A percentile compares a stretch with the other conserved stretches of the same genome.
Evolutionary conservation across 2,797 vertebrate genomes (phyloP).

Genomic region (Hippocampus kuda): DNA sequence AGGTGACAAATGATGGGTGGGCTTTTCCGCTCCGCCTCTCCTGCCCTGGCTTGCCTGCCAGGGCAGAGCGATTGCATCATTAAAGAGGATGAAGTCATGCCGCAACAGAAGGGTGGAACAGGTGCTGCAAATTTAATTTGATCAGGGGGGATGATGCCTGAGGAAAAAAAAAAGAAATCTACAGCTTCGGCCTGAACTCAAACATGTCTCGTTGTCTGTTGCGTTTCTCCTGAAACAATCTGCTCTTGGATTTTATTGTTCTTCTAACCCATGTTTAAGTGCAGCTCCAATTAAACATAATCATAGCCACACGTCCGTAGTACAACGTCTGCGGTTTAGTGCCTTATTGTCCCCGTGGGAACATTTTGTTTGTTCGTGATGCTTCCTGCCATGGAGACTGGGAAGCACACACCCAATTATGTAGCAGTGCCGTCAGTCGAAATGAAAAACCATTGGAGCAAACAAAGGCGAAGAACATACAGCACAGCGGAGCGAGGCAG

Average conservation of each 20-base stretch:
- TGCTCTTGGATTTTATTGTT: constrained; percentile 5
- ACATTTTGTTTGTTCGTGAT: constrained; percentile 14
- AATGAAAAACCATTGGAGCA: constrained; percentile 24
- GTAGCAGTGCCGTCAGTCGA: constrained; percentile 10
- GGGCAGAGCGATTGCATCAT: constrained; percentile 65
- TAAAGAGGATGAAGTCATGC: constrained; percentile 69
- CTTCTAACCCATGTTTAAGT: constrained; percentile 5
- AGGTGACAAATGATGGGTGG: constrained; percentile 60
- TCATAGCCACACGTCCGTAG: constrained; percentile 19
- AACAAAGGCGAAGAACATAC: constrained; percentile 25
- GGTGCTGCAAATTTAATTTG: constrained; percentile 68
- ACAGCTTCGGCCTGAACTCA: constrained; percentile 23
- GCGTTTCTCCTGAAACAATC: constrained; percentile 20
- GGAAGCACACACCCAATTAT: constrained; percentile 6
- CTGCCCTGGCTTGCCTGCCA: constrained; percentile 50
- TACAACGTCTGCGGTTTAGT: constrained; percentile 9
- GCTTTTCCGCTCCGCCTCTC: constrained; percentile 34
- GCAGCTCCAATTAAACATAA: constrained; percentile 22
- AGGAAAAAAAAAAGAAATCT: constrained; percentile 43
- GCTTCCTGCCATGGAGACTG: constrained; percentile 18
- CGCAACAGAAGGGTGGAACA: constrained; percentile 63
- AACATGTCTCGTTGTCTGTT: constrained; percentile 13
- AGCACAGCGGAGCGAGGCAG: constrained; percentile 22
- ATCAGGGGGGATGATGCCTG: constrained; percentile 29
- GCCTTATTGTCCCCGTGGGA: constrained; percentile 17